Base-by-base conservation (phyloP, 2,888 invertebrate species). In the Fragum sueziense region DNA sequence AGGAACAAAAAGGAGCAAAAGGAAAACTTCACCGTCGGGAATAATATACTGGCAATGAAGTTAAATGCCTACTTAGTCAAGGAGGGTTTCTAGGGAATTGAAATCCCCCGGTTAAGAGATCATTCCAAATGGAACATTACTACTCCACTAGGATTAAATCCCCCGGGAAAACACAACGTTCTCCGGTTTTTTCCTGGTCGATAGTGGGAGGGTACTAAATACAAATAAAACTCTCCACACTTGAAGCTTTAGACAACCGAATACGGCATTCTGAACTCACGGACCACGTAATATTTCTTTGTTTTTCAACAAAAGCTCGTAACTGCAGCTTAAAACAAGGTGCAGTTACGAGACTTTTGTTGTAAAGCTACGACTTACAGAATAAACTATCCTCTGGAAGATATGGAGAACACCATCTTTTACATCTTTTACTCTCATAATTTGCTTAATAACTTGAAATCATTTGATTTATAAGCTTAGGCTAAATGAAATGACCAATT, bases 61-160 rank as follows among this genome's bases (percentile, higher is more conserved):
- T 75, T 69, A 83, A 82, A 77, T 83, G 75, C 72, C 83, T 77
- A 74, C 76, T 82, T 80, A 83, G 73, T 47, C 27, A 71, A 69
- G 47, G 34, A 59, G 6, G 54, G 41, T 54, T 47, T 33, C 79
- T 29, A 33, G 82, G 82, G 82, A 82, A 82, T 82, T 72, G 57
- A 57, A 41, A 37, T 51, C 62, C 57, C 62, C 61, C 72, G 68
- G 62, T 69, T 71, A 69, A 62, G 70, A 72, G 70, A 62, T 61
- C 73, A 82, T 74, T 82, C 75, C 75, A 72, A 74, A 70, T 59
- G 79, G 71, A 75, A 79, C 74, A 77, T 77, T 68, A 74, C 74
- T 77, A 62, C 65, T 70, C 65, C 37, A 62, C 79, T 69, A 74
- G 68, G 72, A 75, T 67, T 70, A 69, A 62, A 68, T 68, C 82